Evolutionary conservation across 2,888 invertebrate species (phyloP), one percentile per base, ranked within the genome.

Genomic region (Panopea generosa): DNA sequence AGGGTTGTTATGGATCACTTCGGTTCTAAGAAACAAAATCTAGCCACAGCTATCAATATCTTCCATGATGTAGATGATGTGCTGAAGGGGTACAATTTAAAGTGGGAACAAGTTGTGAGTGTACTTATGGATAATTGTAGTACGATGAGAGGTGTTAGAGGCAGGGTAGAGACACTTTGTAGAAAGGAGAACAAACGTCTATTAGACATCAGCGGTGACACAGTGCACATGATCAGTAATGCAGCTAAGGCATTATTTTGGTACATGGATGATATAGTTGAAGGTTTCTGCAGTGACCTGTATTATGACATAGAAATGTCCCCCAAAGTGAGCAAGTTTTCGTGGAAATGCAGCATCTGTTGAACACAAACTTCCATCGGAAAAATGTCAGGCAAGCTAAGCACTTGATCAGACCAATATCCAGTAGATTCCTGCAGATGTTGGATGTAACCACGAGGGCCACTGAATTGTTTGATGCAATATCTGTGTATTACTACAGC

Each of bases 181-280:
- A 18, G 69, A 24, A n/a, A 52, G 14, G 65, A 69, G 27, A 75
- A 75, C 60, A 27, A 43, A 14, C 4, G 45, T 24, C n/a, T 75
- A 27, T 38, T 75, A n/a, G 75, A 75, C 18, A 55, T 69, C 18
- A 75, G 75, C 53, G 75, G 66, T 24, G 72, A 72, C 66, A 66
- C 49, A 14, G 49, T 72, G n/a, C 66, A 66, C 26, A 72, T 72
- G 72, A 43, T 72, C 1, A 72, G 56, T 43, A 72, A 72, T 66
- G 72, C 24, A 2, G 72, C 66, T 1, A 72, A 72, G 24, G 33
- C 53, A 18, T 45, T 72, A 6, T 4, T 72, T 24, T 60, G 7
- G 16, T 29, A 18, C 45, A 38, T 66, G 14, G 60, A 72, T 22
- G 1, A 60, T 22, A 53, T n/a, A 6, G 16, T 60, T 18, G 60